Percentiles rank a stretch among this genome's conserved stretches.
These are phyloP conservation scores for Bothrops jararaca DNA, from an alignment of 2,113 vertebrate genomes.

Conservation along the genomic window DNA sequence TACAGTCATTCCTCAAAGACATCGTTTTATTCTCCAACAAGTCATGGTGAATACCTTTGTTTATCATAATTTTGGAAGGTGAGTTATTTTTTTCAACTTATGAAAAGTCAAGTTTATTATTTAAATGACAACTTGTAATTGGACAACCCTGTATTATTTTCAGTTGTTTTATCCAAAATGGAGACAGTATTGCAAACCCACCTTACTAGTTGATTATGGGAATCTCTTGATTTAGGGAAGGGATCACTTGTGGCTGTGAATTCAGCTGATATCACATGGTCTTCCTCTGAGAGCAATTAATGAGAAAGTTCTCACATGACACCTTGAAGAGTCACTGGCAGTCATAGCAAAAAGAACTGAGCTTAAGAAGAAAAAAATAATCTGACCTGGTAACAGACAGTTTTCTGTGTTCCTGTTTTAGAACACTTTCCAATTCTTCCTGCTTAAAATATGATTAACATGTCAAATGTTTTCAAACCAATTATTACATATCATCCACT, in stretches of 20 bases:
- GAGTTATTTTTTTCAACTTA: background rate
- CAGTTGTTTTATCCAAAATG: background rate
- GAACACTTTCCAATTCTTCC: slow-evolving; percentile 40
- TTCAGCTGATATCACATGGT: background rate
- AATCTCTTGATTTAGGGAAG: background rate
- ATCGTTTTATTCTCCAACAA: background rate
- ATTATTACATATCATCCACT: slow-evolving; percentile 73
- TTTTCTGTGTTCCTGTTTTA: background rate
- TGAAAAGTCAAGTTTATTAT: background rate
- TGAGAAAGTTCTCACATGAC: background rate
- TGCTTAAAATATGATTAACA: slow-evolving; percentile 65
- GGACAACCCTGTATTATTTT: background rate
- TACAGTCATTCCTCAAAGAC: background rate
- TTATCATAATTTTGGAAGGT: background rate
- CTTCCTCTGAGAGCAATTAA: background rate
- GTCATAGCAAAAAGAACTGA: background rate
- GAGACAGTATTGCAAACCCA: background rate
- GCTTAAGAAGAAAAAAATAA: background rate
- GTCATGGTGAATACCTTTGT: background rate
- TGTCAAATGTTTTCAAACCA: slow-evolving; percentile 68
- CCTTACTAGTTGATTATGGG: background rate
- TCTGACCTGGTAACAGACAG: background rate
- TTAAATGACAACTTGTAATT: background rate
- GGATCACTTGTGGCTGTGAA: background rate
- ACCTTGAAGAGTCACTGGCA: background rate